Conservation (phyloP, 2,797 vertebrate species). For the Tenualosa ilisha region DNA sequence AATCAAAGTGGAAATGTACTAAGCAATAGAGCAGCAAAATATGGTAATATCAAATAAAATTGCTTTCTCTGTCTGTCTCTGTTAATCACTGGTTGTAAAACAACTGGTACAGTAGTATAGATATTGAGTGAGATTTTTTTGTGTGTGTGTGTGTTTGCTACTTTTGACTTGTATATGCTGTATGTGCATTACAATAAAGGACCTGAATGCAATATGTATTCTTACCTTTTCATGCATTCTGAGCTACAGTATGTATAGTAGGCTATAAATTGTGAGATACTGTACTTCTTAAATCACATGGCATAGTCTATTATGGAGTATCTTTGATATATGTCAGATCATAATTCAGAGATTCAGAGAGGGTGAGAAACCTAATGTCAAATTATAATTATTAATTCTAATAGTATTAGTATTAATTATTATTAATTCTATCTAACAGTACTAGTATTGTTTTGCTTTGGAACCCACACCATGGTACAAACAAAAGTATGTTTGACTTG, state of each 20-base stretch:
- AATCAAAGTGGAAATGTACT: background rate
- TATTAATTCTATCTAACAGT: background rate
- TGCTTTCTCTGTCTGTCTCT: background rate
- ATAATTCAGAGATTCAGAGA: background rate
- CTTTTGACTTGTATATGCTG: background rate
- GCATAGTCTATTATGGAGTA: background rate
- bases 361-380: background rate
- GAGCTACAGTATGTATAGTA: background rate
- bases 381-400: too few species aligned
- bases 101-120: background rate
- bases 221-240: background rate
- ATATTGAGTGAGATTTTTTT: background rate
- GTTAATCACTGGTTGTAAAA: background rate
- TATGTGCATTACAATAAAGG: conserved; percentile 4
- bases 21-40: background rate
- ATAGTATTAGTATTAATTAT: too few species aligned
- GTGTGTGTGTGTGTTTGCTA: background rate
- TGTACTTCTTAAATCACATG: too few species aligned
- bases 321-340: background rate
- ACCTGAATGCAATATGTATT: background rate
- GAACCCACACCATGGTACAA: background rate
- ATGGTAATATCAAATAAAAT: background rate
- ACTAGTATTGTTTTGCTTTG: background rate
- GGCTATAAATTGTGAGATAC: background rate
- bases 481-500: background rate